Conservation (phyloP, 2,797 vertebrate genomes). For the Meda fulgida region DNA sequence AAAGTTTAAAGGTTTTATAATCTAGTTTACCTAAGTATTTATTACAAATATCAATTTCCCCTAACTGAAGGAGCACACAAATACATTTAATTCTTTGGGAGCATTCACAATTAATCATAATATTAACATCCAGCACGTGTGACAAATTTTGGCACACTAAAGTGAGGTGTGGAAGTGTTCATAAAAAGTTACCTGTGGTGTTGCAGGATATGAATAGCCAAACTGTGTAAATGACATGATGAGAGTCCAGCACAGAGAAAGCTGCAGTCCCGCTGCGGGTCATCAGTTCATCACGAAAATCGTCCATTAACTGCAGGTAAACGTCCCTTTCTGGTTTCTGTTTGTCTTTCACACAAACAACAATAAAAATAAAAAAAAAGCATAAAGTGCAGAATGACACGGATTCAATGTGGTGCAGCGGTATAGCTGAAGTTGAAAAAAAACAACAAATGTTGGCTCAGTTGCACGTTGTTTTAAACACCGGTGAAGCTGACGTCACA, state of each 20-base stretch:
- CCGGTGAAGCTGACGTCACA: slow-evolving; percentile 73
- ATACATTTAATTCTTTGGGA: not conserved
- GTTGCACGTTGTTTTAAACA: slow-evolving; percentile 65
- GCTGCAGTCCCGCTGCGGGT: slow-evolving; percentile 52
- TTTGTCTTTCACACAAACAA: not conserved
- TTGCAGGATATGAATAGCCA: slow-evolving; percentile 91
- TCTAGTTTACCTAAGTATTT: not conserved
- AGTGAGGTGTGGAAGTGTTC: not conserved
- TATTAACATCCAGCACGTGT: not conserved
- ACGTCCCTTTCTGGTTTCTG: not conserved
- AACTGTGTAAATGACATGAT: slow-evolving; percentile 97
- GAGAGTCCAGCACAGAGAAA: slow-evolving; percentile 65
- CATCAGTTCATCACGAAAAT: slow-evolving; percentile 61
- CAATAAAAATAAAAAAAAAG: not conserved
- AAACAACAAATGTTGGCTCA: slow-evolving; percentile 60
- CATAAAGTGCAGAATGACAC: not conserved
- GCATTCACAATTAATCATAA: not conserved
- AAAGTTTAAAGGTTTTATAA: not conserved
- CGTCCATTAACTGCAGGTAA: slow-evolving; percentile 45
- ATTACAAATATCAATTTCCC: not conserved
- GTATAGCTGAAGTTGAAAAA: not conserved
- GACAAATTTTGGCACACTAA: not conserved
- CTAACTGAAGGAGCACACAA: not conserved
- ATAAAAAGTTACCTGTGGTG: slow-evolving; percentile 87
- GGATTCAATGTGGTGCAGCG: not conserved